Evolutionary conservation across 1,140 invertebrate genomes (phyloP).

Genomic region (Heterodera schachtii): DNA sequence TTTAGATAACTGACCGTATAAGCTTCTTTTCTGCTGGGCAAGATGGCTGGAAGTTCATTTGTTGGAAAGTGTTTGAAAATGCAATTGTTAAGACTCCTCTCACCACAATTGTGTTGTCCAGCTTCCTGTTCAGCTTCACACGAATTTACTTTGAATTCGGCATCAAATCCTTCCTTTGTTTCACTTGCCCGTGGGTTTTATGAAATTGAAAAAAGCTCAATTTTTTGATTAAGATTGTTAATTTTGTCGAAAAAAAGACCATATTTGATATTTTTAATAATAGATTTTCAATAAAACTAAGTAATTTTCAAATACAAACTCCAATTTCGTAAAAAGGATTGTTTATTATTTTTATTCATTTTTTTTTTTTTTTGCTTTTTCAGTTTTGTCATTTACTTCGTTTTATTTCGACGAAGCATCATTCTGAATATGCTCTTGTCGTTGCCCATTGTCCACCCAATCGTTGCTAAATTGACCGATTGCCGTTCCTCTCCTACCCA

Average conservation of each 20-base stretch:
- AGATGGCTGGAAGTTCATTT: slow-evolving; percentile 36
- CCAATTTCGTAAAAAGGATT: neutral
- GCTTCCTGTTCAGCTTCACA: slow-evolving; percentile 74
- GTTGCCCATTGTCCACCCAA: neutral
- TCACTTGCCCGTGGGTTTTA: slow-evolving; percentile 78
- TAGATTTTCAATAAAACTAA: no score
- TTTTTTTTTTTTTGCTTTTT: neutral
- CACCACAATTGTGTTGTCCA: slow-evolving; percentile 51
- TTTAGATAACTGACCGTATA: slow-evolving; percentile 48
- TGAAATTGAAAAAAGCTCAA: no score
- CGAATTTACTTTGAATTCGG: slow-evolving; percentile 76
- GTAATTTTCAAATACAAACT: no score
- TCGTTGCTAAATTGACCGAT: neutral
- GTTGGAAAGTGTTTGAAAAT: slow-evolving; percentile 54
- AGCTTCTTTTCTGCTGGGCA: slow-evolving; percentile 26
- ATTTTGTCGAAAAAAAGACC: no score
- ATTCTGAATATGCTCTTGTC: neutral
- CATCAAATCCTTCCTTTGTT: slow-evolving; percentile 76
- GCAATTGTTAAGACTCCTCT: slow-evolving; percentile 65
- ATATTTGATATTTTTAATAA: no score
- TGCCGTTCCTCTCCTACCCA: neutral
- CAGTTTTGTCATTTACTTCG: slow-evolving; percentile 18
- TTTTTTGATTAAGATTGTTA: no score
- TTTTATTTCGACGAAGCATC: slow-evolving; percentile 14
- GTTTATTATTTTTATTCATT: slow-evolving; percentile 5